Conservation (phyloP, 2,888 invertebrate species). For the Scaptomyza cyrtandrae region DNA sequence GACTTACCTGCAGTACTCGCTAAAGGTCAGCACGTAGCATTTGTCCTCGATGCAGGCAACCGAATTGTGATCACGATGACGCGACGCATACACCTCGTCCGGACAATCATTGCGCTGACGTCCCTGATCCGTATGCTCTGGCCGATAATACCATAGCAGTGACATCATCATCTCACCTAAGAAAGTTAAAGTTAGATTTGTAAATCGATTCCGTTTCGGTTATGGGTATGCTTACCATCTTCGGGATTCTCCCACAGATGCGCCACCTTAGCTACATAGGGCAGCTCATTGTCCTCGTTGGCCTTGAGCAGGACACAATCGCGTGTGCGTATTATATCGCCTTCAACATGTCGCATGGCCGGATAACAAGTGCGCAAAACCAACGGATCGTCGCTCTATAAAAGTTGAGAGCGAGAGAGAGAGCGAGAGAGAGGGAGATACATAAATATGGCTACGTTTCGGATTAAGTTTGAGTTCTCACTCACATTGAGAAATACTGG, state of each 20-base stretch:
- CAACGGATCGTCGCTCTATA: conserved; percentile 90
- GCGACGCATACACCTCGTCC: conserved; percentile 97
- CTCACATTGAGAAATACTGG: conserved; percentile 94
- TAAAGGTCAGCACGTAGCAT: conserved; percentile 97
- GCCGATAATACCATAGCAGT: conserved; percentile 98
- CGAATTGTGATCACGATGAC: conserved; percentile 97
- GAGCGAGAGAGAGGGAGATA: conserved; percentile 28
- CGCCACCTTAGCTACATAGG: conserved; percentile 97
- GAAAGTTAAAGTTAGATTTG: background rate
- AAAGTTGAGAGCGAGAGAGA: background rate
- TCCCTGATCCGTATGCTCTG: conserved; percentile 97
- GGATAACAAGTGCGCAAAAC: conserved; percentile 93
- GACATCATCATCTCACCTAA: conserved; percentile 99
- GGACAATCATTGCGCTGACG: conserved; percentile 91
- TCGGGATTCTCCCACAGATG: conserved; percentile 97
- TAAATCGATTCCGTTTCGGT: background rate
- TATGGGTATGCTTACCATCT: conserved; percentile 88
- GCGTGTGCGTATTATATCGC: conserved; percentile 92
- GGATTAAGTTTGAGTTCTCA: conserved; percentile 1
- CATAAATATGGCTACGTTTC: too few relatives aligned
- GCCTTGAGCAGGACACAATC: conserved; percentile 97
- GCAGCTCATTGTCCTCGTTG: conserved; percentile 92
- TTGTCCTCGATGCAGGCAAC: conserved; percentile 99
- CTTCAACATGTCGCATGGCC: conserved; percentile 95
- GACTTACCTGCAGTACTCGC: conserved; percentile 96